Evolutionary conservation across 92 coral and sea anemone species (phyloP), one percentile per base, ranked within the genome.

Genomic region (Parazoanthus atlanticus): DNA sequence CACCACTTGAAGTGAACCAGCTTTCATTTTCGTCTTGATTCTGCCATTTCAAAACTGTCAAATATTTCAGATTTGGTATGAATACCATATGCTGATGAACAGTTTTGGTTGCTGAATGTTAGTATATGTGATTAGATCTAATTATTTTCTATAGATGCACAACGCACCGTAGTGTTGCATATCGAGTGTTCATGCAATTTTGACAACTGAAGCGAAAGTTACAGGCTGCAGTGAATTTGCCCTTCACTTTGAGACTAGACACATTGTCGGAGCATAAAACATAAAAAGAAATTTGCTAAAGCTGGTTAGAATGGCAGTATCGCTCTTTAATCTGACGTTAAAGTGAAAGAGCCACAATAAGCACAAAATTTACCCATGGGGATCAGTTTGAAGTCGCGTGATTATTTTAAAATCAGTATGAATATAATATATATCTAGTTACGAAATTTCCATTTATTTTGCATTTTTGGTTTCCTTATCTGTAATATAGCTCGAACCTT

Each of bases 371-470:
- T 43, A 25, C 77, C 61, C 78, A 65, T 46, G 70, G 78, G 7
- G 87, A n/a, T 13, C 61, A 15, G 36, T 16, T 36, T 67, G 87
- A 46, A 84, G 87, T 84, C 67, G 78, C 87, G 87, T 84, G 87
- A 84, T 84, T 69, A 69, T 46, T 83, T 43, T 30, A 41, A 83
- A 83, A 61, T 83, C 78, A 28, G 26, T 11, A 19, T 36, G 61
- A 66, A n/a, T 43, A 69, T 52, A n/a, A n/a, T n/a, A n/a, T 36
- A 52, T 52, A 13, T 84, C 66, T 46, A 41, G 86, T 83, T 83
- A 26, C 77, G 61, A 40, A 8, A 21, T n/a, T 65, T 29, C 3
- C 58, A 67, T 69, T 84, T 23, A 80, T 65, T 52, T n/a, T n/a
- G n/a, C n/a, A n/a, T n/a, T n/a, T n/a, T 80, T 23, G 47, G 85